Conservation (phyloP, 2,113 vertebrate species). For the Sylvilagus bachmani region DNA sequence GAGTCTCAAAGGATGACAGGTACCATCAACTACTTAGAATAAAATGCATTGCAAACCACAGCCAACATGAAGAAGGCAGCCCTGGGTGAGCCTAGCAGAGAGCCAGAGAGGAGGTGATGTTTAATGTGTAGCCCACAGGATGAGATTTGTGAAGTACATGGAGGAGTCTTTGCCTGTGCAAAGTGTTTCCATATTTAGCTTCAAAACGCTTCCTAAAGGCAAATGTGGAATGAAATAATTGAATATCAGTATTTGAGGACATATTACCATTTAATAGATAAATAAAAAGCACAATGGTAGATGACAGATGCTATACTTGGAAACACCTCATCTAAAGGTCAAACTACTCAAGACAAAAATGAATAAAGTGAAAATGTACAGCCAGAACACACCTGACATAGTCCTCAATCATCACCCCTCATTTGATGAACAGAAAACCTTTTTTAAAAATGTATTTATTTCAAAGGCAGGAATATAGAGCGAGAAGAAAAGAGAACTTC, state of each 20-base stretch:
- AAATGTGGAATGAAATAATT: conserved; percentile 49
- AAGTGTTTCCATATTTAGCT: not conserved
- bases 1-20: not conserved
- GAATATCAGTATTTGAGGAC: conserved; percentile 53
- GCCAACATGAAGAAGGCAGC: not conserved
- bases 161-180: not conserved
- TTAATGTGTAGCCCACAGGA: not conserved
- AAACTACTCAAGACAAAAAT: not conserved
- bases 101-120: not conserved
- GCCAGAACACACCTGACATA: not conserved
- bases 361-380: not conserved
- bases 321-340: conserved; percentile 50
- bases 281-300: conserved; percentile 28
- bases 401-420: not conserved
- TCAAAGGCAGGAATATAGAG: too few relatives aligned
- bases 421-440: not conserved
- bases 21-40: not conserved
- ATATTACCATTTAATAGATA: conserved; percentile 43
- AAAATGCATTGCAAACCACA: not conserved
- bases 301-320: not conserved
- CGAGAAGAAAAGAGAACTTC: too few relatives aligned
- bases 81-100: not conserved
- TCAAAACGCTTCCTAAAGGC: conserved; percentile 44
- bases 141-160: not conserved
- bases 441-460: too few relatives aligned